These are phyloP conservation scores for Corydoras sp. DNA, from an alignment of 2,113 vertebrate genomes.

Conservation along the genomic window DNA sequence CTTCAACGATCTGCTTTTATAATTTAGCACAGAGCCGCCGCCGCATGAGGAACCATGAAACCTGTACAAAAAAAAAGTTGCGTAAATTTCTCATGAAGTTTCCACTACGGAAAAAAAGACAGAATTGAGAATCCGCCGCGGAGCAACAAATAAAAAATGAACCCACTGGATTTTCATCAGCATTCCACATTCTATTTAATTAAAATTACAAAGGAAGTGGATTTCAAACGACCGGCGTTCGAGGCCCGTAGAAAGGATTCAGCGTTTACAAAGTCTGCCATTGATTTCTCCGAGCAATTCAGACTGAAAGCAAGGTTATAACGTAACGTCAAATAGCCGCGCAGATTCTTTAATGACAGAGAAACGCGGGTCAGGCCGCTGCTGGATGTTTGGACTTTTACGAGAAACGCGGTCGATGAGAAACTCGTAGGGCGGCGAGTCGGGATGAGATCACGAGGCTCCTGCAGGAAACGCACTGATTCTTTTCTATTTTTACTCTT, in stretches of 20 bases:
- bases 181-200: constrained; percentile 10
- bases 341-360: not conserved
- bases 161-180: not conserved
- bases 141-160: too few species aligned
- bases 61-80: too few species aligned
- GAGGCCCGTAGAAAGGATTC: too few species aligned
- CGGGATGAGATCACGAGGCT: not conserved
- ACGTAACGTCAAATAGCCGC: not conserved
- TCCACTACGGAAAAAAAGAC: not conserved
- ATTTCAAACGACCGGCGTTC: not conserved
- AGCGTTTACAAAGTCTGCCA: not conserved
- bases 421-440: not conserved
- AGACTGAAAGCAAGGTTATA: constrained; percentile 1
- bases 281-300: constrained; percentile 5
- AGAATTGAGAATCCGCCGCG: not conserved
- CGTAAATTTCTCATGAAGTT: too few species aligned
- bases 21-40: too few species aligned
- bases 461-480: not conserved
- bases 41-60: too few species aligned
- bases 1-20: too few species aligned
- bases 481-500: too few species aligned
- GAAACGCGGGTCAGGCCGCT: not conserved
- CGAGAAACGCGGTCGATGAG: not conserved
- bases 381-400: not conserved
- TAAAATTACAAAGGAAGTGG: not conserved